Evolutionary conservation across 1,140 invertebrate species (phyloP).

Genomic region (Brachionus plicatilis): DNA sequence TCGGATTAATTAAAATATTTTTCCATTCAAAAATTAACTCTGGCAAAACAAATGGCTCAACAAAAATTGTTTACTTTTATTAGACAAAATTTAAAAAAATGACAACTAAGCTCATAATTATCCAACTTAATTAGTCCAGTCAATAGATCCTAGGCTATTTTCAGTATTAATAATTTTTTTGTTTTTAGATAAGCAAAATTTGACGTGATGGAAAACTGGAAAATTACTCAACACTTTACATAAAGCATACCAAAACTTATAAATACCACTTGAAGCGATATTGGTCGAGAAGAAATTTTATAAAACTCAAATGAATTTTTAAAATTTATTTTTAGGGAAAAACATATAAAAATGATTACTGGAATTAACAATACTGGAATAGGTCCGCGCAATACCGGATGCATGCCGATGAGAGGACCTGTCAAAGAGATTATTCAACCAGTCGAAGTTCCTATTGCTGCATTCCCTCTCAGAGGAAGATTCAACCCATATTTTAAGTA

Average conservation of each 20-base stretch:
- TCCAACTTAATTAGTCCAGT: neutral
- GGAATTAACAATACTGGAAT: conserved; percentile 2
- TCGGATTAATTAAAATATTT: neutral
- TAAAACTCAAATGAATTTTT: neutral
- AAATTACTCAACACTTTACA: neutral
- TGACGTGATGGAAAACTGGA: neutral
- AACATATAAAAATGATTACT: neutral
- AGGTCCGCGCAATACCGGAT: neutral
- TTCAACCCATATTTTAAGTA: conserved; percentile 1
- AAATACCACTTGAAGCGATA: neutral
- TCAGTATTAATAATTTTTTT: neutral
- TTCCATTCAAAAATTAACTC: neutral
- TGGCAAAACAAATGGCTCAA: neutral
- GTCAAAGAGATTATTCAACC: conserved; percentile 1
- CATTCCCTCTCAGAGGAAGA: conserved; percentile 20
- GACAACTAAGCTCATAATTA: neutral
- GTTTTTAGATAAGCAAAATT: neutral
- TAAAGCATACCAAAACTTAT: neutral
- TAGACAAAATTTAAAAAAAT: neutral
- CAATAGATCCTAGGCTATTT: neutral
- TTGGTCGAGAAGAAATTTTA: neutral
- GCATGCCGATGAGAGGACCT: neutral
- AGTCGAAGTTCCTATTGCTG: conserved; percentile 1
- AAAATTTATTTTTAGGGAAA: neutral
- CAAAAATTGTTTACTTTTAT: neutral